Evolutionary conservation across 2,888 invertebrate genomes (phyloP).

Genomic region (Osedax frankpressi): DNA sequence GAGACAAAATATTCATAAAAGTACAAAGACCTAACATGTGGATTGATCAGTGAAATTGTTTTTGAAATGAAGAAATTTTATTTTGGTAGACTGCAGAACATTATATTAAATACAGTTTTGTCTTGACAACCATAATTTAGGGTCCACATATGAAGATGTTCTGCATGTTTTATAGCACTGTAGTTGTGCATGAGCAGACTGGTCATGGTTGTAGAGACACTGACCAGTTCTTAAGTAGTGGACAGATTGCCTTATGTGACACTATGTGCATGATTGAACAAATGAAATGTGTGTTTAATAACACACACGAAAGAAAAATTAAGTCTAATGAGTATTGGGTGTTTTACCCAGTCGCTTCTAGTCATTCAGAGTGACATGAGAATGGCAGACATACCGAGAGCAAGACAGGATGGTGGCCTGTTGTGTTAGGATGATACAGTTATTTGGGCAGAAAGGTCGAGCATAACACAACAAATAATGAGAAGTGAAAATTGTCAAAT

Average conservation of each 20-base stretch:
- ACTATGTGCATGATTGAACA: slow-evolving; percentile 6
- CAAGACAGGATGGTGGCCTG: not conserved
- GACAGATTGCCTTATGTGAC: not conserved
- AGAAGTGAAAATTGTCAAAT: not conserved
- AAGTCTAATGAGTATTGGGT: not conserved
- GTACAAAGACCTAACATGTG: not conserved
- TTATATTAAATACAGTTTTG: not conserved
- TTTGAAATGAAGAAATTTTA: not conserved
- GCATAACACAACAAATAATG: not conserved
- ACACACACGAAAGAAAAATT: not conserved
- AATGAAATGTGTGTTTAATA: not conserved
- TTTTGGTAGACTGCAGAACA: not conserved
- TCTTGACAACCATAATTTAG: not conserved
- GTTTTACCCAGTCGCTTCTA: not conserved
- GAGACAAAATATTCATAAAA: slow-evolving; percentile 2
- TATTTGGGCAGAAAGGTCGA: not conserved
- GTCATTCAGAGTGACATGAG: slow-evolving; percentile 3
- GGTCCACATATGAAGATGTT: not conserved
- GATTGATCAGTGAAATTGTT: not conserved
- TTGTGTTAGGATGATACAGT: not conserved
- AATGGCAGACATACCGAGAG: not conserved
- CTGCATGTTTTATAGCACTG: not conserved
- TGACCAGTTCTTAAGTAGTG: not conserved
- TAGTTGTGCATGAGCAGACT: not conserved
- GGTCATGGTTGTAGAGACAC: slow-evolving; percentile 1